These are phyloP conservation scores for Papilio demoleus DNA, from an alignment of 2,888 invertebrate genomes.

Conservation along the genomic window DNA sequence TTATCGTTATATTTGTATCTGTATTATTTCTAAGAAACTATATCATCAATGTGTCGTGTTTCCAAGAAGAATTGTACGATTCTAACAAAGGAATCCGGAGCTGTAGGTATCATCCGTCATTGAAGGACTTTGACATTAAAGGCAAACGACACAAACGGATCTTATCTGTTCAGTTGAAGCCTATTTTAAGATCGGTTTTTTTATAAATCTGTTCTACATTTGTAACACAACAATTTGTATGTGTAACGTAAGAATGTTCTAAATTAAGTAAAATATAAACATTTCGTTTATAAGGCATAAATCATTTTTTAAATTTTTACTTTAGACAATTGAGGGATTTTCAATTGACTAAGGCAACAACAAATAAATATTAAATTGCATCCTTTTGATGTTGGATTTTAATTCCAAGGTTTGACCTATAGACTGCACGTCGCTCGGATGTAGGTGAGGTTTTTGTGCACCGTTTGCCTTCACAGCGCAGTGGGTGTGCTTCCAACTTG, in stretches of 20 bases:
- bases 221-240: too few relatives aligned
- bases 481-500: neutral
- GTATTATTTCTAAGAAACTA: too few relatives aligned
- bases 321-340: neutral
- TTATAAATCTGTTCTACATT: neutral
- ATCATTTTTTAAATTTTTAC: neutral
- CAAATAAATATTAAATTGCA: neutral
- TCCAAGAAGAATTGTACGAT: slow-evolving; percentile 17
- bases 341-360: neutral
- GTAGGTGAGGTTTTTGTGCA: slow-evolving; percentile 1
- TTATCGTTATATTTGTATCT: too few relatives aligned
- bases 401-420: neutral
- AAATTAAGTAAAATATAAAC: too few relatives aligned
- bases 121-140: slow-evolving; percentile 26
- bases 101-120: slow-evolving; percentile 21
- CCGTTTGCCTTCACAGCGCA: neutral
- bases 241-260: too few relatives aligned
- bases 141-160: neutral
- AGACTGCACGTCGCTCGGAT: neutral
- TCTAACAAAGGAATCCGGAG: slow-evolving; percentile 27
- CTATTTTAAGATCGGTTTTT: slow-evolving; percentile 1
- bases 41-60: neutral
- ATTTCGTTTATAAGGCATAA: too few relatives aligned
- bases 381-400: neutral
- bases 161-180: slow-evolving; percentile 2